Evolutionary conservation across 2,113 vertebrate species (phyloP).

Genomic region (Pan troglodytes): NHGRI_mPanTro3-v2.1_pri NC_072398.2:197370501-197371000

Average conservation of each 20-base stretch:
- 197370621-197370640: background rate
- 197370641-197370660: fast-evolving
- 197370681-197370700: background rate
- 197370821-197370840: background rate
- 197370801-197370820: no score
- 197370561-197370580: background rate
- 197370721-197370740: background rate
- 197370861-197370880: background rate
- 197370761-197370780: background rate
- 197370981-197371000: background rate
- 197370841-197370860: background rate
- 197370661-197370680: background rate
- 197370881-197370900: background rate
- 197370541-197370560: background rate
- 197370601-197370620: background rate
- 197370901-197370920: background rate
- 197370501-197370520: background rate
- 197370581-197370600: background rate
- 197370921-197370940: background rate
- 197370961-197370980: background rate
- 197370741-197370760: fast-evolving
- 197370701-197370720: background rate
- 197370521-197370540: background rate
- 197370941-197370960: background rate
- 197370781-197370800: background rate